Evolutionary conservation across 2,797 vertebrate genomes (phyloP).

Genomic region (Tokudaia muenninki): DNA sequence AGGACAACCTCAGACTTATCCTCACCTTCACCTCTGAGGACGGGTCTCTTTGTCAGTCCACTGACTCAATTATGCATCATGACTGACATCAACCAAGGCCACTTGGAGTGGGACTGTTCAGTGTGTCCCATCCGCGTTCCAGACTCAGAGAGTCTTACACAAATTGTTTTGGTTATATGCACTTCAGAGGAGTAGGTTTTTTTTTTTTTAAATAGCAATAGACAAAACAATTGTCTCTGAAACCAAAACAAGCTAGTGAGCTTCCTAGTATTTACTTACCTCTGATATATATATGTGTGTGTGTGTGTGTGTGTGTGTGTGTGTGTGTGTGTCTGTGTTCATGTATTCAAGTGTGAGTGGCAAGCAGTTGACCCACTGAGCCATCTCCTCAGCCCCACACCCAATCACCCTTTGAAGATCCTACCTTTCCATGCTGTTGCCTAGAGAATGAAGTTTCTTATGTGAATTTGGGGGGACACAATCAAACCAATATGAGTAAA

Average conservation of each 20-base stretch:
- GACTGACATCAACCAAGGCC: not conserved
- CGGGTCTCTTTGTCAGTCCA: not conserved
- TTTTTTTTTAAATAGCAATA: slow-evolving; percentile 1
- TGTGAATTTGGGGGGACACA: not conserved
- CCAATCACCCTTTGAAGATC: not conserved
- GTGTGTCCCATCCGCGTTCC: not conserved
- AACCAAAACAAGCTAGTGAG: not conserved
- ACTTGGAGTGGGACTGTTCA: not conserved
- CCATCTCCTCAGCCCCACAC: not conserved
- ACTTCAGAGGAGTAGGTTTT: not conserved
- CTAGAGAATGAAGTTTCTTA: not conserved
- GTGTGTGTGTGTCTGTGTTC: not conserved
- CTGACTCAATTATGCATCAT: not conserved
- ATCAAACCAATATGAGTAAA: not conserved
- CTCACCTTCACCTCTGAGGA: not conserved
- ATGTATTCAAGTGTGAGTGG: not conserved
- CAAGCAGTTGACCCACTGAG: not conserved
- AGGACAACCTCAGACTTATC: not conserved
- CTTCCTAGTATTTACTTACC: not conserved
- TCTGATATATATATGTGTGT: too few species aligned
- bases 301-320: too few species aligned
- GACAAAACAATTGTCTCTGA: slow-evolving; percentile 14
- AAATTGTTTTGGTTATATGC: not conserved
- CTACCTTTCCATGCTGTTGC: not conserved
- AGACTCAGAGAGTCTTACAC: not conserved